Evolutionary conservation across 2,888 invertebrate species (phyloP).

Genomic region (Epistrophella euchroma): DNA sequence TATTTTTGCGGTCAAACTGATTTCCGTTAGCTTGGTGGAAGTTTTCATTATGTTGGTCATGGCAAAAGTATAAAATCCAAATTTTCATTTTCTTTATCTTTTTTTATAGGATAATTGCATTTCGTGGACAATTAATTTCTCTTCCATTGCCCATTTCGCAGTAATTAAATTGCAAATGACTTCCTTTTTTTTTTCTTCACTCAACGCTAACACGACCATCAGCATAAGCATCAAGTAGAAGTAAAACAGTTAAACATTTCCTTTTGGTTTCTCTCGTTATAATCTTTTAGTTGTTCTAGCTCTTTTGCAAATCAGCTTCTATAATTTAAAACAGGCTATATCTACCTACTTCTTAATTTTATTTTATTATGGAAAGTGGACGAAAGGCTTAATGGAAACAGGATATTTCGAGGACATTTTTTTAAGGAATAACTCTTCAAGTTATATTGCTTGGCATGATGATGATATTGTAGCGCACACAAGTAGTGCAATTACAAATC

Average conservation of each 20-base stretch:
- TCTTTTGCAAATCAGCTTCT: constrained; percentile 14
- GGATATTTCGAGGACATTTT: constrained; percentile 51
- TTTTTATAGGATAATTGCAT: constrained; percentile 83
- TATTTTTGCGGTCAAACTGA: constrained; percentile 59
- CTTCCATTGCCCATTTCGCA: constrained; percentile 84
- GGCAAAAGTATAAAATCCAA: constrained; percentile 35
- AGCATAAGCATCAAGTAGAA: constrained; percentile 11
- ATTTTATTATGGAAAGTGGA: constrained; percentile 31
- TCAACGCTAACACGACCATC: not conserved
- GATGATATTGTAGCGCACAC: constrained; percentile 25
- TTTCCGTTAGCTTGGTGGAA: not conserved
- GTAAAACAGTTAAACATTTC: constrained; percentile 46
- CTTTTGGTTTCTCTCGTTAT: constrained; percentile 13
- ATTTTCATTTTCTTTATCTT: constrained; percentile 71
- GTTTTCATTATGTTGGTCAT: constrained; percentile 7
- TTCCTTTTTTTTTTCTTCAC: constrained; percentile 77
- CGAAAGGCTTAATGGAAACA: constrained; percentile 22
- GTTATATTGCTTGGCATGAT: constrained; percentile 11
- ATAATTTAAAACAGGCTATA: constrained; percentile 28
- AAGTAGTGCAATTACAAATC: constrained; percentile 63
- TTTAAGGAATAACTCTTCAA: constrained; percentile 43
- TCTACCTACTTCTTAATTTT: not conserved
- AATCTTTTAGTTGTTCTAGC: not conserved
- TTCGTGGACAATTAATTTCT: constrained; percentile 84
- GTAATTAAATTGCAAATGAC: constrained; percentile 84